phyloP scores from a whole-genome alignment of 2,797 vertebrate species.

The Benthosema pterotum region DNA sequence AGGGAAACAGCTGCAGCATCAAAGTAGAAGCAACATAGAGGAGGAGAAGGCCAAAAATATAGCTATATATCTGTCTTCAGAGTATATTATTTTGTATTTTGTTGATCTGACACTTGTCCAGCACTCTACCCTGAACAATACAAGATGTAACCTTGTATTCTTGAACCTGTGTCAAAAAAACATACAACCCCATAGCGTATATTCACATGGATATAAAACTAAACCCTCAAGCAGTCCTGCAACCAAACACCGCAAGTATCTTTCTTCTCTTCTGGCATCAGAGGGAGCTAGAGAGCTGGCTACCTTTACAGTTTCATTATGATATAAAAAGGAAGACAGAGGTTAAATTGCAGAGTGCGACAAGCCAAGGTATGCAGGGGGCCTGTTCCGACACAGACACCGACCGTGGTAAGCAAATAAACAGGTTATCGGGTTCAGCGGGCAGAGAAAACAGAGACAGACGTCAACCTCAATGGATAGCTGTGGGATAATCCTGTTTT shows the following conservation, averaged over 20 bases:
- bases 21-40: no score
- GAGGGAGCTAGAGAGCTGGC: constrained; percentile 25
- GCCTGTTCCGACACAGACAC: constrained; percentile 55
- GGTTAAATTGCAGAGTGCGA: constrained; percentile 58
- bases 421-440: constrained; percentile 30
- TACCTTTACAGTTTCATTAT: constrained; percentile 38
- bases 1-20: no score
- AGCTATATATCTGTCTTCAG: no score
- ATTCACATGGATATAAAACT: constrained; percentile 5
- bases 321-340: constrained; percentile 55
- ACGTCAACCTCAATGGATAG: constrained; percentile 3
- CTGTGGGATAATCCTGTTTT: constrained; percentile 24
- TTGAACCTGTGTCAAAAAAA: no score
- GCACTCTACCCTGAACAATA: no score
- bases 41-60: no score
- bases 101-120: no score
- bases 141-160: no score
- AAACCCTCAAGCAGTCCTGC: constrained; percentile 4
- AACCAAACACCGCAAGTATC: neutral
- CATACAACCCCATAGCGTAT: neutral
- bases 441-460: no score
- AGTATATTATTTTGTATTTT: no score
- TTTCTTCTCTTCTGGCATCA: constrained; percentile 17
- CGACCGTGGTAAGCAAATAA: constrained; percentile 51
- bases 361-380: constrained; percentile 52